Conservation (phyloP, 2,888 invertebrate species). For the Netelia fuscicornis region DNA sequence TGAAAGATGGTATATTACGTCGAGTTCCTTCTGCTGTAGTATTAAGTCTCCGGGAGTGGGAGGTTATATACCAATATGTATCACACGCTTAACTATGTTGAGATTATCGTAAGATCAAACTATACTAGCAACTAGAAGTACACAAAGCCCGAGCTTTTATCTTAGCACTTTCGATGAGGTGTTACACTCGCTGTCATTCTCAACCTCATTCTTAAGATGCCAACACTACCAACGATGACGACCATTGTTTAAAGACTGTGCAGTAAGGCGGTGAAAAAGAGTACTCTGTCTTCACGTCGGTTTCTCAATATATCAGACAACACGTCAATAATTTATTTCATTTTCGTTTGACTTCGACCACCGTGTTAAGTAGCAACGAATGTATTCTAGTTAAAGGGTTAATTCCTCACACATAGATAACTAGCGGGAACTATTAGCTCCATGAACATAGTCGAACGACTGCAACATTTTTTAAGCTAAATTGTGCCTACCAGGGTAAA, state of each 20-base stretch:
- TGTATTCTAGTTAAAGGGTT: conserved; percentile 27
- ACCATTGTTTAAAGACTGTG: conserved; percentile 26
- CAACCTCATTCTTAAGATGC: conserved; percentile 18
- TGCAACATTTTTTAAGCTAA: too few relatives aligned
- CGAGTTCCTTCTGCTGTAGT: neutral
- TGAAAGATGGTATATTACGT: neutral
- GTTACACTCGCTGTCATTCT: conserved; percentile 32
- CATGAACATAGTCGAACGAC: too few relatives aligned
- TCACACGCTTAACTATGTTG: neutral
- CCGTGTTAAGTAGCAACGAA: neutral
- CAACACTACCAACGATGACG: conserved; percentile 28
- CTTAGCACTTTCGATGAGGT: conserved; percentile 5
- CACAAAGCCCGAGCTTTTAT: neutral
- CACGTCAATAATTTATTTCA: conserved; percentile 6
- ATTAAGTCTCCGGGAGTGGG: neutral
- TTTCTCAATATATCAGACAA: neutral
- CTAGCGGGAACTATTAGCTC: conserved; percentile 43
- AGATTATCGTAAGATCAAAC: conserved; percentile 5
- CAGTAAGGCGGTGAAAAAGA: neutral
- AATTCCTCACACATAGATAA: conserved; percentile 47
- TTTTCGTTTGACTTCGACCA: neutral
- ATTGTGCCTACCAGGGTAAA: too few relatives aligned
- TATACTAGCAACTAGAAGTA: neutral
- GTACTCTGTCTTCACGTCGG: neutral
- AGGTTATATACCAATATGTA: neutral